phyloP scores from a whole-genome alignment of 2,888 invertebrate genomes.

The Tinea trinotella region DNA sequence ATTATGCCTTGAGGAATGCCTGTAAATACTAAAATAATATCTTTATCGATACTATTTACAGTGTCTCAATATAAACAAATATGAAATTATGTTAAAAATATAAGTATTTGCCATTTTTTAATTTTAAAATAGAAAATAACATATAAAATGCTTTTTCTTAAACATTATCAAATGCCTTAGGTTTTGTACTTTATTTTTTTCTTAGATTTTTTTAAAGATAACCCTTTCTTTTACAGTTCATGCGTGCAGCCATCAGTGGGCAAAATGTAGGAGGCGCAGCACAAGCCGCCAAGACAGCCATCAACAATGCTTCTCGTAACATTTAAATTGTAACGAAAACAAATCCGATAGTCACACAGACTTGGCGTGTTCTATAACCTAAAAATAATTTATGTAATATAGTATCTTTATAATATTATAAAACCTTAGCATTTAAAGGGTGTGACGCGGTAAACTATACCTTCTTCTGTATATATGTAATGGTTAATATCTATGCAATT shows the following conservation, averaged over 20 bases:
- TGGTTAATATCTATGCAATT: neutral
- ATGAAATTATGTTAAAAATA: no score
- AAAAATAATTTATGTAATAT: constrained; percentile 1
- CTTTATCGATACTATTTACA: no score
- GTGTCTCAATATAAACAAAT: no score
- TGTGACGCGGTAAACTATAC: constrained; percentile 3
- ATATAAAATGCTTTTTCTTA: no score
- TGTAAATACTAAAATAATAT: no score
- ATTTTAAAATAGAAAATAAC: no score
- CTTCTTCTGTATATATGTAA: neutral
- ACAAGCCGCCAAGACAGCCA: constrained; percentile 30
- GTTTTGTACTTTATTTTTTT: no score
- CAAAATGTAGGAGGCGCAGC: constrained; percentile 30
- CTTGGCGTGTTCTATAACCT: neutral
- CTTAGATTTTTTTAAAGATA: no score
- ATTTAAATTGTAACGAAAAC: constrained; percentile 24
- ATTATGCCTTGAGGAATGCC: no score
- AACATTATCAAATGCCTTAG: no score
- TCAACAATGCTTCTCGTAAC: constrained; percentile 26
- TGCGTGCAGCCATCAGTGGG: constrained; percentile 30
- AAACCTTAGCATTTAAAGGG: neutral
- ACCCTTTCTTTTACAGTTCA: constrained; percentile 35
- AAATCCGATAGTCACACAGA: constrained; percentile 18
- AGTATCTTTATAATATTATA: constrained; percentile 11
- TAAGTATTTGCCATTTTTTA: no score